Evolutionary conservation across 2,797 vertebrate genomes (phyloP), one percentile per base, ranked within the genome.

Genomic region (Serranus cabrilla): DNA sequence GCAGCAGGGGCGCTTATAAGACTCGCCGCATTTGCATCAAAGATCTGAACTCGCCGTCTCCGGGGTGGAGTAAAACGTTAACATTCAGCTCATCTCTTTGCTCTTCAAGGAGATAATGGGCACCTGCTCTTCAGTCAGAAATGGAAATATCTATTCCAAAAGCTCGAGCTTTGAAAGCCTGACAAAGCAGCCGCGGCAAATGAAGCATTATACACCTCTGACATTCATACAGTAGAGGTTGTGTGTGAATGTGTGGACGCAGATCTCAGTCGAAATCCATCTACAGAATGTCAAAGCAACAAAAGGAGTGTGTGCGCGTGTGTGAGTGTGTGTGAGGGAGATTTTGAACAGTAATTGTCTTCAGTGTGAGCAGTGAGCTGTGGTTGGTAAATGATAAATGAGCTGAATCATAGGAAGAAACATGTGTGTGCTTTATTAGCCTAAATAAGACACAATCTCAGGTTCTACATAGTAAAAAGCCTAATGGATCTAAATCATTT

Each of bases 1-100:
- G 76, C 69, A 71, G 62, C 67, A 18, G 34, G 21, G 39, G 46
- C 14, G 47, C 62, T 69, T 46, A 54, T 68, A 73, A 78, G 43
- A 63, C 61, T 74, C 7, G 1, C 46, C 11, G 20, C 82, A 74
- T 88, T 83, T 83, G 68, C 81, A 79, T 91, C 83, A 82, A 60
- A 86, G 74, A 74, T 54, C 58, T 65, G 61, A 85, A 75, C 65
- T 25, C 12, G 1, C 52, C 20, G n/a, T 85, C 82, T 86, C 80
- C 6, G 0, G 74, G 70, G 71, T 27, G 74, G 31, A 78, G 63
- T 63, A 34, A 46, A n/a, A 21, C 43, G 31, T 87, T 82, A 78
- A 73, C 74, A 81, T 87, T 85, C 85, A 58, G 75, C 76, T 86
- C 74, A 12, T 74, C 49, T 68, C 76, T 62, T 40, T 56, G 51